These are phyloP conservation scores for Orbicella faveolata DNA, from an alignment of 64 coral and sea anemone genomes.

Conservation along the genomic window DNA sequence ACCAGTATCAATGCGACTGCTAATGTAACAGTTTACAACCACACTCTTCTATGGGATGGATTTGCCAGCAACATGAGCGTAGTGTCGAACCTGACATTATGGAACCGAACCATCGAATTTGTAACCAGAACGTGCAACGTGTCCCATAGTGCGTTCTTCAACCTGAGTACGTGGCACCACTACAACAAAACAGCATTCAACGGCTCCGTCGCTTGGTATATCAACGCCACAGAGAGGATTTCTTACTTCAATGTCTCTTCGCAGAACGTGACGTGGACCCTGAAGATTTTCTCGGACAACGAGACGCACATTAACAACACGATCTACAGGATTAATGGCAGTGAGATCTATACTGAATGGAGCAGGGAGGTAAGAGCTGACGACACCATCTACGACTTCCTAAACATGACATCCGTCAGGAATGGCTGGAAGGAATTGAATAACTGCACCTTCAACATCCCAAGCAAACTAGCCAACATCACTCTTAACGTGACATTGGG, in stretches of 20 bases:
- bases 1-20: slow-evolving; percentile 46
- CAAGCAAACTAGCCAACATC: slow-evolving; percentile 74
- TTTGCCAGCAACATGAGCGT: slow-evolving; percentile 48
- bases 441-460: slow-evolving; percentile 56
- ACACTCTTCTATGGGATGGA: slow-evolving; percentile 61
- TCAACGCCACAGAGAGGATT: slow-evolving; percentile 56
- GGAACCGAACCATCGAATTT: slow-evolving; percentile 75
- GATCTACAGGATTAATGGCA: slow-evolving; percentile 64
- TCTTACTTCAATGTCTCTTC: slow-evolving; percentile 57
- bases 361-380: slow-evolving; percentile 56
- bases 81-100: slow-evolving; percentile 63
- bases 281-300: slow-evolving; percentile 58
- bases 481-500: slow-evolving; percentile 64
- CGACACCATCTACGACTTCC: slow-evolving; percentile 2
- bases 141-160: slow-evolving; percentile 50
- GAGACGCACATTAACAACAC: slow-evolving; percentile 56
- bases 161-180: slow-evolving; percentile 80
- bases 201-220: slow-evolving; percentile 54
- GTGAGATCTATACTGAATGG: slow-evolving; percentile 59
- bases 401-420: slow-evolving; percentile 56
- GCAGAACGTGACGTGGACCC: slow-evolving; percentile 49
- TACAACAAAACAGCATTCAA: slow-evolving; percentile 65
- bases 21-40: slow-evolving; percentile 54
- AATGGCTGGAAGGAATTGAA: slow-evolving; percentile 50
- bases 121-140: slow-evolving; percentile 64